A percentile compares a stretch with the other conserved stretches of the same genome.
Evolutionary conservation across 1,140 invertebrate genomes (phyloP).

Genomic region (Rhyacophila brunnea): DNA sequence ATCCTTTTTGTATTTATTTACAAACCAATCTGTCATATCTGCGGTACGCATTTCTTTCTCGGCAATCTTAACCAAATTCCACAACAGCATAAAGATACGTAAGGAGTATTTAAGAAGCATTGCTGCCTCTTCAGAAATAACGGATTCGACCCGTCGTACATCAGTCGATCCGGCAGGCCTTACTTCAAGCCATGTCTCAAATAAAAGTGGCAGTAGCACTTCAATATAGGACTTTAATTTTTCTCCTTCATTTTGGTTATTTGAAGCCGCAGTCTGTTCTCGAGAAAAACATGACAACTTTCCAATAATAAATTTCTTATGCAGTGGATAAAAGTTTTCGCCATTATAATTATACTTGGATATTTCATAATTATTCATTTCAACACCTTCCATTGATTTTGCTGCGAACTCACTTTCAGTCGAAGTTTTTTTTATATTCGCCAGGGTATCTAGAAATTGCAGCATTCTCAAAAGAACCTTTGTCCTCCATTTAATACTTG

Average conservation of each 20-base stretch:
- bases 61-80: conserved; percentile 51
- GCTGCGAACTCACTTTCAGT: no score
- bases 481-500: conserved; percentile 71
- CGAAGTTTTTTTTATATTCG: conserved; percentile 24
- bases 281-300: conserved; percentile 42
- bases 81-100: conserved; percentile 57
- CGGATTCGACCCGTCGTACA: conserved; percentile 42
- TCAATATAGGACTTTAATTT: conserved; percentile 57
- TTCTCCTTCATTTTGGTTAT: conserved; percentile 43
- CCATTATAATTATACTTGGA: conserved; percentile 15
- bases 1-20: conserved; percentile 49
- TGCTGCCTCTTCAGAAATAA: conserved; percentile 57
- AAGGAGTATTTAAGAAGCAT: conserved; percentile 57
- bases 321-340: conserved; percentile 35
- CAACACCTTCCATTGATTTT: no score
- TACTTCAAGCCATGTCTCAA: conserved; percentile 74
- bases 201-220: conserved; percentile 66
- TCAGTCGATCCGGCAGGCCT: conserved; percentile 48
- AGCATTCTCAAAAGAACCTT: conserved; percentile 67
- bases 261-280: conserved; percentile 15
- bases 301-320: conserved; percentile 4
- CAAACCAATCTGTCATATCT: conserved; percentile 50
- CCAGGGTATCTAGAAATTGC: conserved; percentile 57
- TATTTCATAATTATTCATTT: no score
- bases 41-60: conserved; percentile 39